A percentile compares a stretch with the other conserved stretches of the same genome.
Evolutionary conservation across 2,113 vertebrate species (phyloP).

Genomic region (Chaetops frenatus): DNA sequence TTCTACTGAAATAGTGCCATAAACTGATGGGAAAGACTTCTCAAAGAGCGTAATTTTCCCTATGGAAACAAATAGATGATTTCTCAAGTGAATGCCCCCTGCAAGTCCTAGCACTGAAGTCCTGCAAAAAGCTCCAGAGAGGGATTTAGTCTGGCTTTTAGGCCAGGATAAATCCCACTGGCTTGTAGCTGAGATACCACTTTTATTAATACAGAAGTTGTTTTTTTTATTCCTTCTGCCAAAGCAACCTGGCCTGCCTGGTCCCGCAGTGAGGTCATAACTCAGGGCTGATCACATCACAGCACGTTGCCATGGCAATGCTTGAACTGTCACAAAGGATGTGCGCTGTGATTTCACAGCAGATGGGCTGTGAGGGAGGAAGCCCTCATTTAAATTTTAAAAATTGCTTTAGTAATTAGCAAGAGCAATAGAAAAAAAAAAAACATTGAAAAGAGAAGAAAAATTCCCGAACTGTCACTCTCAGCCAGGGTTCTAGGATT

Average conservation of each 20-base stretch:
- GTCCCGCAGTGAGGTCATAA: conserved; percentile 55
- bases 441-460: conserved; percentile 10
- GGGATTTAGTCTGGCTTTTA: neutral
- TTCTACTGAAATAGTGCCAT: neutral
- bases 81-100: neutral
- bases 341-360: conserved; percentile 59
- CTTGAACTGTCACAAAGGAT: conserved; percentile 58
- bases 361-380: conserved; percentile 66
- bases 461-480: neutral
- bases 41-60: neutral
- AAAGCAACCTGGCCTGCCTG: neutral
- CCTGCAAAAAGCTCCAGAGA: neutral
- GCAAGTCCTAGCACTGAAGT: neutral
- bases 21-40: neutral
- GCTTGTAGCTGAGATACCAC: neutral
- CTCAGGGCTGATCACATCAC: conserved; percentile 59
- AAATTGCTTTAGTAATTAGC: conserved; percentile 64
- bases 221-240: conserved; percentile 18
- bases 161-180: neutral
- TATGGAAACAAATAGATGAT: neutral
- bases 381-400: conserved; percentile 64
- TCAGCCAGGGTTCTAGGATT: neutral
- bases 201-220: neutral
- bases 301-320: conserved; percentile 41
- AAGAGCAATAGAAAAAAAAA: conserved; percentile 34